Evolutionary conservation across 1,140 invertebrate species (phyloP).

Genomic region (Leptinotarsa lineolata): DNA sequence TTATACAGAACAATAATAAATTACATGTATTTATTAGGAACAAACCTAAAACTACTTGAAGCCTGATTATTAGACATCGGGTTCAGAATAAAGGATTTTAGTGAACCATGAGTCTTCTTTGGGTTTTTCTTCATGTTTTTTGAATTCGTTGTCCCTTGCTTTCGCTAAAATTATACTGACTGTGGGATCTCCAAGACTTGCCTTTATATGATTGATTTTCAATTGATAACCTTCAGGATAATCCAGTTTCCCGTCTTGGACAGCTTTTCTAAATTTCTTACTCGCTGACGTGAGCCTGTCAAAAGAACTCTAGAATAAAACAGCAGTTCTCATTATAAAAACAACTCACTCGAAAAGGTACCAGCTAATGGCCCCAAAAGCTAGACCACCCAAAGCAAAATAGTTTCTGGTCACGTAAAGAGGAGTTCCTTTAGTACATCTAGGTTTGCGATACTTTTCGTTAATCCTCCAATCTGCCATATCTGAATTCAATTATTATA

Average conservation of each 20-base stretch:
- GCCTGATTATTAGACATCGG: constrained; percentile 35
- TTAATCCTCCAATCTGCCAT: constrained; percentile 52
- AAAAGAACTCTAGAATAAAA: constrained; percentile 7
- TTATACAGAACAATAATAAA: neutral
- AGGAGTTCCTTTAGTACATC: constrained; percentile 60
- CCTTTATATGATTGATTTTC: constrained; percentile 26
- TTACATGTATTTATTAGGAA: neutral
- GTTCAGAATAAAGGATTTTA: constrained; percentile 37
- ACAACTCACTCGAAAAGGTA: constrained; percentile 46
- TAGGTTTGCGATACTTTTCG: constrained; percentile 57
- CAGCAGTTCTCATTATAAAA: neutral
- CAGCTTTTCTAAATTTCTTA: constrained; percentile 35
- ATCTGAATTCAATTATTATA: constrained; percentile 16
- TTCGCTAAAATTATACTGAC: constrained; percentile 29
- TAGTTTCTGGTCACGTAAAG: constrained; percentile 56
- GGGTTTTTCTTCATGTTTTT: constrained; percentile 41
- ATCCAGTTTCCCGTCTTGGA: constrained; percentile 36
- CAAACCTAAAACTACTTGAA: constrained; percentile 10
- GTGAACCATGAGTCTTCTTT: constrained; percentile 41
- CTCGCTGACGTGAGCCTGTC: constrained; percentile 36
- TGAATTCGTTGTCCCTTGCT: constrained; percentile 31
- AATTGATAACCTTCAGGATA: constrained; percentile 26
- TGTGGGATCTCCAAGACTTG: neutral
- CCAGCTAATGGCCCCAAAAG: constrained; percentile 46
- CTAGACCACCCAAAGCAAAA: constrained; percentile 48